These are phyloP conservation scores for Sporophila hypoxantha DNA, from an alignment of 2,113 vertebrate genomes.

Conservation along the genomic window DNA sequence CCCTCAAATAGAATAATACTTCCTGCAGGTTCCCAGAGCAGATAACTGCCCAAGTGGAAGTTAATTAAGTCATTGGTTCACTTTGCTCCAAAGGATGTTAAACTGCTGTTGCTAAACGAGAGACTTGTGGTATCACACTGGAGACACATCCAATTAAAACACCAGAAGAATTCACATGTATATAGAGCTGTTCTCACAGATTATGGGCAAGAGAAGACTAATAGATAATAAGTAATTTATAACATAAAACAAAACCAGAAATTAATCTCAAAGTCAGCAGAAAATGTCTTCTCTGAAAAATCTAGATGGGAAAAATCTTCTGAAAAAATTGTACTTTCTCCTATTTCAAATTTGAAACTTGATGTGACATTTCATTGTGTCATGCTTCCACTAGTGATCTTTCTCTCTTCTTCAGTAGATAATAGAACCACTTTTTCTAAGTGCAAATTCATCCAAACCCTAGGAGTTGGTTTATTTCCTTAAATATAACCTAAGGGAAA, in stretches of 20 bases:
- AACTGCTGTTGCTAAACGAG: background rate
- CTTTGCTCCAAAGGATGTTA: constrained; percentile 40
- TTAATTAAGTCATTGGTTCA: constrained; percentile 62
- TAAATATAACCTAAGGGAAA: background rate
- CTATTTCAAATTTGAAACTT: background rate
- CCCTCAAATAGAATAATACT: constrained; percentile 49
- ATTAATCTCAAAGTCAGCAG: background rate
- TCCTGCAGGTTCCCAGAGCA: constrained; percentile 48
- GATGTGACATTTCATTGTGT: background rate
- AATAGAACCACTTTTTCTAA: background rate
- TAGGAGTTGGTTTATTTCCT: background rate
- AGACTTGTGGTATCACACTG: background rate
- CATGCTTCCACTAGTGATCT: background rate
- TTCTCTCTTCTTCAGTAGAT: background rate
- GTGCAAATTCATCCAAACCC: background rate
- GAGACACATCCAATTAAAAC: constrained; percentile 7
- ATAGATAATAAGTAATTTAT: background rate
- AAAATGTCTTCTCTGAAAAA: background rate
- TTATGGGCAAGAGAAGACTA: background rate
- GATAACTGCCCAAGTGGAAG: constrained; percentile 55
- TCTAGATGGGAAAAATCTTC: background rate
- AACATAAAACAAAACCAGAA: background rate
- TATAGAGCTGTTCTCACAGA: background rate
- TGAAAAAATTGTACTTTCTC: background rate
- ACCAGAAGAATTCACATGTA: background rate